Evolutionary conservation across 2,113 vertebrate species (phyloP), one percentile per base, ranked within the genome.

Genomic region (Pandion haliaetus): DNA sequence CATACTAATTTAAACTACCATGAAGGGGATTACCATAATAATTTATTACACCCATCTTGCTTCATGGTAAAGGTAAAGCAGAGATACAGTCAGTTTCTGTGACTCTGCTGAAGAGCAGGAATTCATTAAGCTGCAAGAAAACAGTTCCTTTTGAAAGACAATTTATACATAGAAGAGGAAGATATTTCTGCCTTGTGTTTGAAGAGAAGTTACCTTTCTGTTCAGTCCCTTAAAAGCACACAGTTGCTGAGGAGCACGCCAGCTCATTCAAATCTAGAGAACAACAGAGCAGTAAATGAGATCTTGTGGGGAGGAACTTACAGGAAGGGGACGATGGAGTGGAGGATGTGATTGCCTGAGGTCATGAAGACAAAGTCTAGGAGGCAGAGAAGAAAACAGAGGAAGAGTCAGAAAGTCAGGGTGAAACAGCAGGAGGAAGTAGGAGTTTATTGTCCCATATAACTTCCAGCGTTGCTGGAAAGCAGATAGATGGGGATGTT

Each of bases 321-420:
- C 1, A 81, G n/a, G 42, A 69, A 57, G 32, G 81, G 9, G 14
- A 12, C 0, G 0, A 38, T 17, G 9, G 32, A 67, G 21, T 14
- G 44, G 52, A 82, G 20, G 12, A 81, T 55, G 17, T 40, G 52
- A 40, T n/a, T 91, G 9, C 28, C 18, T 74, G 65, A 84, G 54
- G 15, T 83, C 18, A 28, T 44, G 45, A 90, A 67, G 25, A 66
- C 3, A 8, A 97, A 77, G 21, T 54, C 49, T 54, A 72, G 49
- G 21, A 91, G 16, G 3, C 24, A 66, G 36, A 77, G 62, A 61
- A 94, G 42, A 70, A 29, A 90, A 62, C 5, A 76, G 26, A 82
- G 15, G 24, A 73, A 61, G 31, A 95, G 5, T 34, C 40, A 79
- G 42, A 67, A 86, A 57, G 7, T 11, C 2, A 0, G 4, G 11